phyloP scores from a whole-genome alignment of 2,797 vertebrate species.

The Morus bassanus region DNA sequence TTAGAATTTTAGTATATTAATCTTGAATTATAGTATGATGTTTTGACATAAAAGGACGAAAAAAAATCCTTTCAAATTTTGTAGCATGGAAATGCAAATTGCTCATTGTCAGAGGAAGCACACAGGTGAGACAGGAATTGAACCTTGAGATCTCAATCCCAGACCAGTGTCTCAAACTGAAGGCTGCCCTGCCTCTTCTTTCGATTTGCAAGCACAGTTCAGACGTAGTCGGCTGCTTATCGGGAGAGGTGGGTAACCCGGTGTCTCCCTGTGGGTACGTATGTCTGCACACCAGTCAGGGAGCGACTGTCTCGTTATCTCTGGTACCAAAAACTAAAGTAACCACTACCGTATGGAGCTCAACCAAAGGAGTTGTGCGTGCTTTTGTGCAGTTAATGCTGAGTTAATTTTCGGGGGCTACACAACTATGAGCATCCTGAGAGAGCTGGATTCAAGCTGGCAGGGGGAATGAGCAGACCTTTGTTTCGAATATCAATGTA shows the following conservation, averaged over 20 bases:
- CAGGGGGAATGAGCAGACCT: neutral
- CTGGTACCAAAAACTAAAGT: neutral
- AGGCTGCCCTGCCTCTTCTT: neutral
- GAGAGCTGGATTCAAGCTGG: neutral
- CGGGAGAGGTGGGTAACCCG: rapidly evolving
- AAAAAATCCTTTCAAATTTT: neutral
- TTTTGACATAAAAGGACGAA: neutral
- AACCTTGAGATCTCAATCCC: neutral
- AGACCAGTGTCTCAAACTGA: neutral
- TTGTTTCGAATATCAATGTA: neutral
- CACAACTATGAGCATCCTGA: neutral
- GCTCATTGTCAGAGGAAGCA: neutral
- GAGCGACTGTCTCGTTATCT: neutral
- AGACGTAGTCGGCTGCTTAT: rapidly evolving
- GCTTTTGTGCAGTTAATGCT: neutral
- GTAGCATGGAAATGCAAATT: neutral
- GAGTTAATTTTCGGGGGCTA: neutral
- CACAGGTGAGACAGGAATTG: neutral
- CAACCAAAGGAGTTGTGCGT: neutral
- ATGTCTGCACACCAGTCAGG: neutral
- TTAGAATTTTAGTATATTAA: neutral
- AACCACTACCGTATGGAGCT: neutral
- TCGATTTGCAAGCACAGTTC: neutral
- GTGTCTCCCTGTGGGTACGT: rapidly evolving
- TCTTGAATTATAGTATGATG: neutral